Base-by-base conservation (phyloP, 2,888 invertebrate species). In the Metalampra italica region DNA sequence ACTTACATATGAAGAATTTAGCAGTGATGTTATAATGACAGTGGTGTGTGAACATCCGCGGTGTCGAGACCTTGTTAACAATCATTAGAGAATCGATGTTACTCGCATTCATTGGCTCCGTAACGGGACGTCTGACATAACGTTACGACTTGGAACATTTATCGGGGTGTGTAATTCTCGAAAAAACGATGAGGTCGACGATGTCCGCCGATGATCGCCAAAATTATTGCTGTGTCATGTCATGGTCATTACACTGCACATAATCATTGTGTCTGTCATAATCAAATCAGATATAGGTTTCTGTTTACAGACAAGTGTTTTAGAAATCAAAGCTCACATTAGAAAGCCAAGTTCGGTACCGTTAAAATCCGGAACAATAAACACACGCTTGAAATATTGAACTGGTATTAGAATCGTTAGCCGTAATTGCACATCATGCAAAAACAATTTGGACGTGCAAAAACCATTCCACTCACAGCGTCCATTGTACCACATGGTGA, bases 391-490 rank as follows among this genome's bases (percentile, higher is more conserved):
- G 74, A 73, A 73, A 67, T 74, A 78, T 77, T 71, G 71, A 74
- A 72, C 68, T 65, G 59, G 61, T 69, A 78, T 76, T 76, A 74
- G 62, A 73, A 64, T 79, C 78, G 79, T 79, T 75, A 79, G 64
- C 60, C 55, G 68, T 84, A 82, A 83, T 83, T 80, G 80, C 74
- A 65, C 72, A 76, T 78, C 75, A 78, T 75, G 79, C 78, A 80
- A 83, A 82, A 83, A 82, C 66, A 52, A 52, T 52, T 51, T 54
- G 56, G 49, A 53, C 49, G 50, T 52, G 66, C 66, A 74, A 78
- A 74, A 73, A 64, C 62, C 48, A 60, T 71, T 72, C 72, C 70
- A 72, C 72, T 57, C 65, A 66, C 63, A 61, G 63, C 62, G 58
- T 63, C 63, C 58, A 70, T 73, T 78, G 73, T 75, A n/a, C 34